Conservation (phyloP, 2,113 vertebrate species). For the Serilophus lunatus region DNA sequence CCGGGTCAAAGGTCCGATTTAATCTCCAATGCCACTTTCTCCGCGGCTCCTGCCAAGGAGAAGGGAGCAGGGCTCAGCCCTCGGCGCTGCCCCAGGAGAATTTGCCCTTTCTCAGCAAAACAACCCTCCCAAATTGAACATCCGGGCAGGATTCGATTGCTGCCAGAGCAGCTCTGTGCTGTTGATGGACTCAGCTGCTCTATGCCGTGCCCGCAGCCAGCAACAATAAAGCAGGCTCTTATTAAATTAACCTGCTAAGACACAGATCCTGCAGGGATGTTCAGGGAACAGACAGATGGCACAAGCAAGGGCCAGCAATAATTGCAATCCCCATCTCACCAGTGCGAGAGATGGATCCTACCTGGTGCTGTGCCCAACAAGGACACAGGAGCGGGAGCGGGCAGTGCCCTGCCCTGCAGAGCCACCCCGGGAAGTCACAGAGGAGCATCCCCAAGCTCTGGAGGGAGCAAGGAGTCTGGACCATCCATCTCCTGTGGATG, state of each 20-base stretch:
- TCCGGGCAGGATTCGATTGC: neutral
- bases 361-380: neutral
- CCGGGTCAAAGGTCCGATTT: neutral
- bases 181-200: neutral
- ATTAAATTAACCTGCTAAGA: constrained; percentile 43
- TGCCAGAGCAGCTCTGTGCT: neutral
- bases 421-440: neutral
- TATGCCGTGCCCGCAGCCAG: neutral
- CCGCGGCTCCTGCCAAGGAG: neutral
- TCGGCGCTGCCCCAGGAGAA: neutral
- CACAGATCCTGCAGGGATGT: constrained; percentile 8
- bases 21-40: neutral
- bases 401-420: neutral
- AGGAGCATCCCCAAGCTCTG: neutral
- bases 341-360: neutral
- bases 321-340: neutral
- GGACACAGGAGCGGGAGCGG: neutral
- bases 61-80: neutral
- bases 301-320: neutral
- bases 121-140: neutral
- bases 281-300: neutral
- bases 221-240: constrained; percentile 8
- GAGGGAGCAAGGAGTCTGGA: neutral
- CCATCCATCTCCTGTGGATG: neutral
- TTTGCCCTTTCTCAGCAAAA: neutral